Evolutionary conservation across 2,888 invertebrate species (phyloP).

Genomic region (Sphaeridia pumilis): DNA sequence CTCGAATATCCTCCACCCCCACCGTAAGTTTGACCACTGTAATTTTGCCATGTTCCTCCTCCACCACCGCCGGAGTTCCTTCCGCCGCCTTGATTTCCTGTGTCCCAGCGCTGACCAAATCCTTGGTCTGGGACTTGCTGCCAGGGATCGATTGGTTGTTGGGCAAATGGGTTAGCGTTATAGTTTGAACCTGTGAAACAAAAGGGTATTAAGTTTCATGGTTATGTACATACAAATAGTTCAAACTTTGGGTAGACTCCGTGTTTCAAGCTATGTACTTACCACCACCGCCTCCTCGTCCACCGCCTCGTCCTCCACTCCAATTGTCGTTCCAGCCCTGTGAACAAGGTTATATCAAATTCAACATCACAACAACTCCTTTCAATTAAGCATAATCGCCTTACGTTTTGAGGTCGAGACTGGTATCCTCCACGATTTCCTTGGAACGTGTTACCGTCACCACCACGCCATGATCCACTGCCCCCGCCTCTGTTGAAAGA

Average conservation of each 20-base stretch:
- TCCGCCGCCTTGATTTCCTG: conserved; percentile 36
- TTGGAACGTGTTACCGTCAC: conserved; percentile 2
- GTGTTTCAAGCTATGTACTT: no score
- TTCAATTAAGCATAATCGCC: no score
- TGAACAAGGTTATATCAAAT: background rate
- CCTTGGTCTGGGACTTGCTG: conserved; percentile 37
- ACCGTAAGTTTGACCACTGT: conserved; percentile 34
- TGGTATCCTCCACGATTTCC: conserved; percentile 6
- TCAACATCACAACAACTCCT: background rate
- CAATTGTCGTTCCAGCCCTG: conserved; percentile 3
- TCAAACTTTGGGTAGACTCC: no score
- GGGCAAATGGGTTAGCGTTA: no score
- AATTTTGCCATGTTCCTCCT: conserved; percentile 36
- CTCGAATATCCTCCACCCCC: conserved; percentile 18
- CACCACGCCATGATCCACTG: conserved; percentile 12
- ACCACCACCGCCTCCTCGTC: conserved; percentile 1
- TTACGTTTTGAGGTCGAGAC: conserved; percentile 2
- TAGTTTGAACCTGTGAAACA: no score
- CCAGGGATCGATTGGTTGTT: conserved; percentile 36
- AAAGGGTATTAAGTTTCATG: no score
- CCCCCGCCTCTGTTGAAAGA: background rate
- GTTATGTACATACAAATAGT: no score
- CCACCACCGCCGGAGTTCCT: conserved; percentile 33
- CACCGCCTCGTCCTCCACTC: conserved; percentile 15
- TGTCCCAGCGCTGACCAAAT: conserved; percentile 38